phyloP scores from a whole-genome alignment of 1,140 invertebrate genomes.

The Meloidogyne exigua region DNA sequence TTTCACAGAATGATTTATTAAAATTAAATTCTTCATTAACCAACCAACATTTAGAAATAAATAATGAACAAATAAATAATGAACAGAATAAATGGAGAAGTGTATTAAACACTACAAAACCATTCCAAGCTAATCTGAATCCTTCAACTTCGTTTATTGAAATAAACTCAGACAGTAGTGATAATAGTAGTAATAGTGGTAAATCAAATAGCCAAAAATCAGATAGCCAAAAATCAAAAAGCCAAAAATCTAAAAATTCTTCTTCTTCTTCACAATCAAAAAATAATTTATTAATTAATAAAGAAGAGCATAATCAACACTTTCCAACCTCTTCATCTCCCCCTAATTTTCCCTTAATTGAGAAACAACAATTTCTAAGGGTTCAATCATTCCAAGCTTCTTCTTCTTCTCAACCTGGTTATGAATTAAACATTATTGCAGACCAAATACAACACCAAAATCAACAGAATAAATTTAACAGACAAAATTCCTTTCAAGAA shows the following conservation, averaged over 20 bases:
- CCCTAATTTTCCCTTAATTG: background rate
- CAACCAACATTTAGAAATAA: background rate
- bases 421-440: background rate
- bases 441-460: background rate
- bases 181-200: too few relatives aligned
- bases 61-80: background rate
- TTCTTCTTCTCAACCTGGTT: background rate
- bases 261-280: too few relatives aligned
- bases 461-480: background rate
- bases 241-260: too few relatives aligned
- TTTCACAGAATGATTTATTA: background rate
- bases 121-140: too few relatives aligned
- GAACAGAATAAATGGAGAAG: too few relatives aligned
- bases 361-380: background rate
- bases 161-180: too few relatives aligned
- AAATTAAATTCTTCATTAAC: background rate
- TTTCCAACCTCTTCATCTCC: background rate
- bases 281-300: too few relatives aligned
- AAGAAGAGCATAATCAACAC: too few relatives aligned
- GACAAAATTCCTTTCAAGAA: slow-evolving; percentile 1
- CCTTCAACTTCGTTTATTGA: too few relatives aligned
- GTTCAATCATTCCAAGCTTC: background rate
- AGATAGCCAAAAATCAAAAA: too few relatives aligned
- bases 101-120: background rate
- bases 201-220: too few relatives aligned